Evolutionary conservation across 2,113 vertebrate genomes (phyloP).

Genomic region (Brachyhypopomus occidentalis): DNA sequence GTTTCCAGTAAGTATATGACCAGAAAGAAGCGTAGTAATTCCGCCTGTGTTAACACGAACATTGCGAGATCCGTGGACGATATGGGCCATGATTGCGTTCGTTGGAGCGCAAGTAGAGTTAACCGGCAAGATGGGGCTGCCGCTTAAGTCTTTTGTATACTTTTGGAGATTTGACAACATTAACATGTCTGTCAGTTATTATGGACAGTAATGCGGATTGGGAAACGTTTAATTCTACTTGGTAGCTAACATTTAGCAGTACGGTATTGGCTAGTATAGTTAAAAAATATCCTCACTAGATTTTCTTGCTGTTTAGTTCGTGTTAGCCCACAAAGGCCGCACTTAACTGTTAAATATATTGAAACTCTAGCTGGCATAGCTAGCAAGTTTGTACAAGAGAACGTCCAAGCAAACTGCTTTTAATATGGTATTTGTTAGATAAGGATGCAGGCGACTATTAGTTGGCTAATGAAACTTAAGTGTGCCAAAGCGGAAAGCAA

Average conservation of each 20-base stretch:
- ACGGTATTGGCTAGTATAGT: not conserved
- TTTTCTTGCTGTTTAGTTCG: not conserved
- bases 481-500: not conserved
- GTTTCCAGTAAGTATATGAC: constrained; percentile 43
- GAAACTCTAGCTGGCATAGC: not conserved
- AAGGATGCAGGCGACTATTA: not conserved
- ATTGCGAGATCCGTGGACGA: constrained; percentile 38
- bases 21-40: constrained; percentile 58
- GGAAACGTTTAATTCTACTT: not conserved
- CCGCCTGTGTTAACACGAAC: constrained; percentile 23
- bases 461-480: not conserved
- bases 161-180: not conserved
- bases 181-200: constrained; percentile 2
- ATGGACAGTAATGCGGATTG: constrained; percentile 36
- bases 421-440: too few species aligned
- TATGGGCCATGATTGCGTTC: constrained; percentile 44
- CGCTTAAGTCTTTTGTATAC: constrained; percentile 31
- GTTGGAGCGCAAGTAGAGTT: not conserved
- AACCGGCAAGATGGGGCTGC: not conserved
- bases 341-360: not conserved
- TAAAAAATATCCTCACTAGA: not conserved
- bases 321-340: not conserved
- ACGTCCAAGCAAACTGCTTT: too few species aligned
- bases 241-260: constrained; percentile 54
- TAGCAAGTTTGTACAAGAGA: not conserved